phyloP scores from a whole-genome alignment of 2,113 vertebrate genomes.

The Pyrgilauda ruficollis region DNA sequence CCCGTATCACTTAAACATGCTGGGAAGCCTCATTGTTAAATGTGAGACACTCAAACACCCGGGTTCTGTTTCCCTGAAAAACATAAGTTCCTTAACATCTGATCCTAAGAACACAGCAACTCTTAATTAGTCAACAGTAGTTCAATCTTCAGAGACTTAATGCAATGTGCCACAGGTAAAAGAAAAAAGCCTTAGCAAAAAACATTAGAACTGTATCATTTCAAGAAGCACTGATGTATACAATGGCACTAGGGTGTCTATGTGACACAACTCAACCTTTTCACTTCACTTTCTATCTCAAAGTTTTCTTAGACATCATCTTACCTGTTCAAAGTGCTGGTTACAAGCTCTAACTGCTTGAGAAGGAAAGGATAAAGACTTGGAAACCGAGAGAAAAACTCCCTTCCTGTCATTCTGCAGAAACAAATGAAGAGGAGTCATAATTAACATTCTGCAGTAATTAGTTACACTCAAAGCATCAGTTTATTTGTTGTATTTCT shows the following conservation, averaged over 20 bases:
- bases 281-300: not conserved
- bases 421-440: not conserved
- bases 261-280: not conserved
- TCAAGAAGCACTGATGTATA: not conserved
- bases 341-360: constrained; percentile 84
- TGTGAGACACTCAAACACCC: not conserved
- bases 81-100: not conserved
- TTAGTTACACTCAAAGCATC: not conserved
- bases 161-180: not conserved
- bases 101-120: not conserved
- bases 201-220: not conserved
- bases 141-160: not conserved
- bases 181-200: not conserved
- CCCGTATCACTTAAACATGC: not conserved
- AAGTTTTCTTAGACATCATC: not conserved
- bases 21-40: not conserved
- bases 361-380: constrained; percentile 93
- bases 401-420: constrained; percentile 91
- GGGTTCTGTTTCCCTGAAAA: not conserved
- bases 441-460: not conserved
- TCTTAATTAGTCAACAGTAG: not conserved
- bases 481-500: not conserved
- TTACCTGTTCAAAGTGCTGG: constrained; percentile 86
- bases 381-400: constrained; percentile 94
- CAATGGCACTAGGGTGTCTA: not conserved